Evolutionary conservation across 2,888 invertebrate species (phyloP), one percentile per base, ranked within the genome.

Genomic region (Antheraea assamensis): DNA sequence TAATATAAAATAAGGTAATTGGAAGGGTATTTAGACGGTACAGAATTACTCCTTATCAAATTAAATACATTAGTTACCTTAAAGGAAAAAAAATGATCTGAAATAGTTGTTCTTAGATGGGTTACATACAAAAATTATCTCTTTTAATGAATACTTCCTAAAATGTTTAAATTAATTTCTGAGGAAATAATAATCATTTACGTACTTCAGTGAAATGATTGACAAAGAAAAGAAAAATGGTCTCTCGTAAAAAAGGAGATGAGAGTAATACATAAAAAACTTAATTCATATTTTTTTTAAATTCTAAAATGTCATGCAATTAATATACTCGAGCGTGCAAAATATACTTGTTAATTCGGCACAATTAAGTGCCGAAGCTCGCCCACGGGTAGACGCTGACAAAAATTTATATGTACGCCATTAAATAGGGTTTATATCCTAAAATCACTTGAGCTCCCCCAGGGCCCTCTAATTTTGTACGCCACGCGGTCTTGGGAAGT

Each of bases 341-440:
- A 61, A 61, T 61, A 61, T 61, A 61, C 61, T 61, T 61, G 61
- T 61, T 61, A 61, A 61, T 61, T 27, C 61, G 61, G 24, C 8
- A 61, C 61, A 61, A 61, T 61, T 61, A 61, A 61, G 61, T 61
- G 24, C 15, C 61, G 61, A 61, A 61, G 61, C 61, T 61, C 61
- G 61, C 61, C 61, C 15, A 27, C 24, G 61, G 24, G 61, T 61
- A 24, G 61, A 61, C 61, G 61, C 15, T 61, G 61, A 27, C 27
- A 61, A 61, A 61, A 61, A 61, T 61, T 61, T 61, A 61, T 61
- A 61, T 61, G 61, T 61, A 61, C 24, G 61, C 61, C 61, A 61
- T 61, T 61, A 61, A 27, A 61, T 27, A 27, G 61, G 61, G 61
- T 61, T 61, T 61, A 61, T 61, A 27, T 27, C 27, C 61, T 61